Base-by-base conservation (phyloP, 1,140 invertebrate species). In the Glomeris maerens region DNA sequence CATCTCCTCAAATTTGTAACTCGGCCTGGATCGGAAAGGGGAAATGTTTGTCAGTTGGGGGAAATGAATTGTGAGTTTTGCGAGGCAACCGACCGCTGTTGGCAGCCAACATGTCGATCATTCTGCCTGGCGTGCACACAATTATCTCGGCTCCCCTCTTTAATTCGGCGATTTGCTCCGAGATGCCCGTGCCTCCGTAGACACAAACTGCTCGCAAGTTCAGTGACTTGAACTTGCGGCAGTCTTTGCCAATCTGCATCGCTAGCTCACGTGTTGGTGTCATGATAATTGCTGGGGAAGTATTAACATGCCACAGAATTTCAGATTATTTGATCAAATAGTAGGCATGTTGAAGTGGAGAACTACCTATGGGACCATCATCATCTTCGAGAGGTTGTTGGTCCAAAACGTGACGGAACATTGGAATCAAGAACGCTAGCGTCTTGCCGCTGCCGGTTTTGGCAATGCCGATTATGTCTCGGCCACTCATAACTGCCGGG, bases 381-480 rank as follows among this genome's bases (percentile, higher is more conserved):
- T 84, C 89, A 60, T 96, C 89, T 56, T 93, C 88, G 3, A 99
- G 64, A 0, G 81, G 76, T 0, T 84, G 80, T 64, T 99, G 96
- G 66, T 97, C 95, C 38, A 95, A 66, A 44, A 99, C 91, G 58
- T 99, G 96, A 44, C 96, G 74, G 65, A 98, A 94, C 92, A 99
- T 95, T 1, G 96, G 96, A 40, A 99, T 66, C 14, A 99, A 76
- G 67, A 99, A 99, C 0, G 95, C 95, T 21, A 99, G 66, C 1
- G 96, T 99, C 72, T 99, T 99, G 13, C 96, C 96, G 65, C 90
- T 96, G 56, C 93, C 94, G 22, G 96, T 98, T 73, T 98, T 98
- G 3, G 96, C 96, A 64, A 98, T 98, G 49, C 95, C 95, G 63
- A 99, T 98, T 27, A 99, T 72, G 73, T 99, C 94, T 48, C 93